These are phyloP conservation scores for Macaria liturata DNA, from an alignment of 2,888 invertebrate genomes.

Conservation along the genomic window DNA sequence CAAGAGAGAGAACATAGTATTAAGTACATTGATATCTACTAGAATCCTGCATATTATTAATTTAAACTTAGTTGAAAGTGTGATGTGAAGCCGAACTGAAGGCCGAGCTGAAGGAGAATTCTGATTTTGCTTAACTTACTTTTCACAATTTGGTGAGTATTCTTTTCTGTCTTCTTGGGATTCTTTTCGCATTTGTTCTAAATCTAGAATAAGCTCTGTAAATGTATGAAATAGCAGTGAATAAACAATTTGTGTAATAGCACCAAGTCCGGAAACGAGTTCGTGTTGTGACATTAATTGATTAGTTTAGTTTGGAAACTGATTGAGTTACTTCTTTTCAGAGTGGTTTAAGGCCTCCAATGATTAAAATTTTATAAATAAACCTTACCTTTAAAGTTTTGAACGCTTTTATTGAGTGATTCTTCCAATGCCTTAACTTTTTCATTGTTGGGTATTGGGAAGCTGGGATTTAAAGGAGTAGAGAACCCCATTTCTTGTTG, in stretches of 20 bases:
- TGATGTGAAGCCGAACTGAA: no score
- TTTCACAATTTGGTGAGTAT: slow-evolving; percentile 50
- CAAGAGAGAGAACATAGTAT: not conserved
- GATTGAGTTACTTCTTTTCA: no score
- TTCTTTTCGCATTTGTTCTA: slow-evolving; percentile 52
- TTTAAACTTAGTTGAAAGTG: no score
- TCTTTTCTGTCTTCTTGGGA: slow-evolving; percentile 52
- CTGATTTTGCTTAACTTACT: slow-evolving; percentile 40
- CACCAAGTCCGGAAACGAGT: no score
- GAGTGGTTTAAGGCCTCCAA: no score
- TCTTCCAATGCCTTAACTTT: slow-evolving; percentile 56
- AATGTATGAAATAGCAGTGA: slow-evolving; percentile 23
- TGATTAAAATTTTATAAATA: not conserved
- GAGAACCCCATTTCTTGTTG: slow-evolving; percentile 25
- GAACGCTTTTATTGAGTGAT: slow-evolving; percentile 51
- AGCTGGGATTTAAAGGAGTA: slow-evolving; percentile 25
- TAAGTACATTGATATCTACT: not conserved
- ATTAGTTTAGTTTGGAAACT: no score
- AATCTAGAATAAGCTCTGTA: slow-evolving; percentile 61
- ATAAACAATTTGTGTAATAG: no score
- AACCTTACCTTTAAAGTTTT: slow-evolving; percentile 55
- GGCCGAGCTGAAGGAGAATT: no score
- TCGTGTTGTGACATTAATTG: no score
- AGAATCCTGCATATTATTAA: no score
- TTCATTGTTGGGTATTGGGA: slow-evolving; percentile 40